These are phyloP conservation scores for Acanthaster planci DNA, from an alignment of 35 echinoderm and acorn worm species.

Conservation along the genomic window DNA sequence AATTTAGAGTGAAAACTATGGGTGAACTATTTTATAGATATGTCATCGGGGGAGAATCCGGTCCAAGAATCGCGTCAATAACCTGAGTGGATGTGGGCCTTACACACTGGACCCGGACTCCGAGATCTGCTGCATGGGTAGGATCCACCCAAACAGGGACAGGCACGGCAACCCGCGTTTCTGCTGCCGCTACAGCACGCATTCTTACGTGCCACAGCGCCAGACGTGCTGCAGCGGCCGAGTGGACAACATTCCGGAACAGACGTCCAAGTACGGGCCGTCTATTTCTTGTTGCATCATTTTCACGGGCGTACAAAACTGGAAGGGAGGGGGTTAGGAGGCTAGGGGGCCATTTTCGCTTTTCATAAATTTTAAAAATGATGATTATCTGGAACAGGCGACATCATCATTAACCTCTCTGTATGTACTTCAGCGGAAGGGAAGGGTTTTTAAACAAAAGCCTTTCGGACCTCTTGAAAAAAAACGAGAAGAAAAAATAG, in stretches of 20 bases:
- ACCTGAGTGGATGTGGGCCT: background rate
- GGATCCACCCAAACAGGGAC: background rate
- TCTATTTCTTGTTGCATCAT: no score
- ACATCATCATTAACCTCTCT: no score
- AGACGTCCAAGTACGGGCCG: background rate
- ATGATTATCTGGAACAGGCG: no score
- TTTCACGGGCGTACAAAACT: no score
- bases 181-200: background rate
- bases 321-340: no score
- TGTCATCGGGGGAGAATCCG: background rate
- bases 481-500: no score
- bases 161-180: background rate
- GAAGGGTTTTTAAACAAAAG: no score
- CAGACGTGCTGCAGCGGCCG: slow-evolving; percentile 9
- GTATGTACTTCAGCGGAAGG: no score
- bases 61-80: background rate
- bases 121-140: slow-evolving; percentile 12
- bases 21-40: background rate
- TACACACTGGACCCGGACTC: background rate
- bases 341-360: no score
- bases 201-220: background rate
- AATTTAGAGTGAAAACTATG: no score
- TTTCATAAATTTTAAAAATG: no score
- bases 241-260: background rate
- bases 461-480: no score